These are phyloP conservation scores for Lucilia sericata DNA, from an alignment of 1,140 invertebrate genomes.

Conservation along the genomic window DNA sequence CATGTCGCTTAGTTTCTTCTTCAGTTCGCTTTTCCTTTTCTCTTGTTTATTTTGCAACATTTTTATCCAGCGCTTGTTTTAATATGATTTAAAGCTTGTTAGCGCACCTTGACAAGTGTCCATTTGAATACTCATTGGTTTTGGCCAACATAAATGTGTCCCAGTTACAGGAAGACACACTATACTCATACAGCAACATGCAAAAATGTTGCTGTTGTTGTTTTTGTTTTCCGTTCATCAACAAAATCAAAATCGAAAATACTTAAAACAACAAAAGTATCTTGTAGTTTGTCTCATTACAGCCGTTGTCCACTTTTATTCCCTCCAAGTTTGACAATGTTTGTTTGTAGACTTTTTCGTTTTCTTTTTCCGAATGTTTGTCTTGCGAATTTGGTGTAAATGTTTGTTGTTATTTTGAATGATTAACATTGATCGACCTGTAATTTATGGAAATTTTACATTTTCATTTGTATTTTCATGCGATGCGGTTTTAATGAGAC, in stretches of 20 bases:
- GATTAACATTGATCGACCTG: conserved; percentile 17
- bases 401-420: background rate
- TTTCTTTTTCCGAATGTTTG: background rate
- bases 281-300: no score
- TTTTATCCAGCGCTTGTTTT: conserved; percentile 51
- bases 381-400: background rate
- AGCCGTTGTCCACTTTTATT: no score
- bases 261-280: no score
- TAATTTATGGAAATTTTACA: conserved; percentile 18
- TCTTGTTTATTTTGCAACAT: background rate
- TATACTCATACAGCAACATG: background rate
- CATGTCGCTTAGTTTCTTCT: background rate
- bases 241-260: no score
- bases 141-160: conserved; percentile 19
- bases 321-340: no score
- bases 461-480: background rate
- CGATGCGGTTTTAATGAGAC: background rate
- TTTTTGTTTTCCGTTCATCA: no score
- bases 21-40: background rate
- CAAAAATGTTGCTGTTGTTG: background rate
- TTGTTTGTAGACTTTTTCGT: background rate
- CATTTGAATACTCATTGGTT: conserved; percentile 68
- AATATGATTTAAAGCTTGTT: conserved; percentile 67
- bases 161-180: background rate
- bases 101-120: conserved; percentile 66